Evolutionary conservation across 2,113 vertebrate species (phyloP).

Genomic region (Semicossyphus pulcher): DNA sequence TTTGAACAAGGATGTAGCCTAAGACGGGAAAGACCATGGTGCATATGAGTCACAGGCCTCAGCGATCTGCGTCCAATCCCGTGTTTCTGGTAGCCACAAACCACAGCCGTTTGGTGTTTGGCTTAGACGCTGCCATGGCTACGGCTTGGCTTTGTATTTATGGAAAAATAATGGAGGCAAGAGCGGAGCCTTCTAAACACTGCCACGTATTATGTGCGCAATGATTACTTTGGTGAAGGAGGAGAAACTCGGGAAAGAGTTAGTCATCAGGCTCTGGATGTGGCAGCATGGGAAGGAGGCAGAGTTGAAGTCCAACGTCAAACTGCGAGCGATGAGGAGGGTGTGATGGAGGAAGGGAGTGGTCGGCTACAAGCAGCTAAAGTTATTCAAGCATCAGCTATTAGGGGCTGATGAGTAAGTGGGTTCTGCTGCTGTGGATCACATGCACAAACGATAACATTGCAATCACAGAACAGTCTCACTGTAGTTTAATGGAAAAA

Average conservation of each 20-base stretch:
- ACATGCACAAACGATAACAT: constrained; percentile 1
- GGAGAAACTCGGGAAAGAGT: constrained; percentile 68
- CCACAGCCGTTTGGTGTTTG: constrained; percentile 63
- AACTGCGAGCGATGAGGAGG: constrained; percentile 47
- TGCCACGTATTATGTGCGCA: constrained; percentile 75
- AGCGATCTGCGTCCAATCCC: constrained; percentile 23
- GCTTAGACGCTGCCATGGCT: constrained; percentile 52
- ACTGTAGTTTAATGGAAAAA: not conserved
- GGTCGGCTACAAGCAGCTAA: constrained; percentile 14
- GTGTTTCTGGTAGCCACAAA: constrained; percentile 62
- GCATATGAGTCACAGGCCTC: constrained; percentile 65
- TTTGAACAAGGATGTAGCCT: constrained; percentile 39
- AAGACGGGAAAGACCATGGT: constrained; percentile 61
- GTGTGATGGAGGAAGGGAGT: constrained; percentile 45
- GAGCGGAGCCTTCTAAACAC: constrained; percentile 38
- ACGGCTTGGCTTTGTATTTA: constrained; percentile 68
- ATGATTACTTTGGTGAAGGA: constrained; percentile 55
- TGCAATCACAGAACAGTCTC: not conserved
- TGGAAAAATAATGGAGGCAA: constrained; percentile 67
- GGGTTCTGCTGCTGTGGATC: not conserved
- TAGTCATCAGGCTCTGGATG: constrained; percentile 73
- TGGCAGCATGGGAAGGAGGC: constrained; percentile 39
- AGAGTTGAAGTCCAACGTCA: constrained; percentile 25
- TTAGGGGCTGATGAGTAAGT: constrained; percentile 27
- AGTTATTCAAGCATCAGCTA: not conserved